These are phyloP conservation scores for Zeugodacus cucurbitae DNA, from an alignment of 1,140 invertebrate genomes.

Conservation along the genomic window DNA sequence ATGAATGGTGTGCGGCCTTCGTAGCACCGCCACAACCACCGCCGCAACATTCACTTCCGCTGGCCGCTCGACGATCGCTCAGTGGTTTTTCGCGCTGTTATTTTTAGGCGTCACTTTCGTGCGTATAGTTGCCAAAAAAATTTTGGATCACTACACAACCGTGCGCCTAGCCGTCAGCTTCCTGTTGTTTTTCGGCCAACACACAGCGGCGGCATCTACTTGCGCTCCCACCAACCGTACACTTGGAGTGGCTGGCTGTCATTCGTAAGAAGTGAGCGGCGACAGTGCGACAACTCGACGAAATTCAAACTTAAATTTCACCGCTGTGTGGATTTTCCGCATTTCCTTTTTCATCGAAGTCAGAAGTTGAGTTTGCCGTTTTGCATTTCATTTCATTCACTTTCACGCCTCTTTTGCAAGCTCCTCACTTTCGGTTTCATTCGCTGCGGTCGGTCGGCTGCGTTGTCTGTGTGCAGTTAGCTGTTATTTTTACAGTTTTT, in stretches of 20 bases:
- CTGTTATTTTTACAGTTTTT: background rate
- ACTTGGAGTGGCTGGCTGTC: background rate
- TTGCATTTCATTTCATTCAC: too few species aligned
- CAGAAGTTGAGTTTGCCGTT: background rate
- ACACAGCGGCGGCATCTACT: background rate
- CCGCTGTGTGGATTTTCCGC: background rate
- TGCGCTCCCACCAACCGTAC: background rate
- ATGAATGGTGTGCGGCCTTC: background rate
- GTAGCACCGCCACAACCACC: background rate
- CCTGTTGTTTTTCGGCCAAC: background rate
- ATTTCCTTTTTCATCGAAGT: background rate
- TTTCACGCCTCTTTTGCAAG: background rate
- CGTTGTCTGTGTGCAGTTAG: background rate
- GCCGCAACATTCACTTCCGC: background rate
- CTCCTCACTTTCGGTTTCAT: constrained; percentile 1
- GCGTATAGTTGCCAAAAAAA: constrained; percentile 3
- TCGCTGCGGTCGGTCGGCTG: background rate
- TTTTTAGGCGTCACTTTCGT: background rate
- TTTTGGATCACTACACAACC: constrained; percentile 2
- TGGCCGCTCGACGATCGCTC: background rate
- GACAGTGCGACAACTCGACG: background rate
- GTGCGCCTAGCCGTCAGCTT: background rate
- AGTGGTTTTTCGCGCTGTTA: background rate
- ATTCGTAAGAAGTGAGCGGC: background rate
- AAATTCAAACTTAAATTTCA: background rate